Evolutionary conservation across 1,140 invertebrate species (phyloP).

Genomic region (Berghia stephanieae): DNA sequence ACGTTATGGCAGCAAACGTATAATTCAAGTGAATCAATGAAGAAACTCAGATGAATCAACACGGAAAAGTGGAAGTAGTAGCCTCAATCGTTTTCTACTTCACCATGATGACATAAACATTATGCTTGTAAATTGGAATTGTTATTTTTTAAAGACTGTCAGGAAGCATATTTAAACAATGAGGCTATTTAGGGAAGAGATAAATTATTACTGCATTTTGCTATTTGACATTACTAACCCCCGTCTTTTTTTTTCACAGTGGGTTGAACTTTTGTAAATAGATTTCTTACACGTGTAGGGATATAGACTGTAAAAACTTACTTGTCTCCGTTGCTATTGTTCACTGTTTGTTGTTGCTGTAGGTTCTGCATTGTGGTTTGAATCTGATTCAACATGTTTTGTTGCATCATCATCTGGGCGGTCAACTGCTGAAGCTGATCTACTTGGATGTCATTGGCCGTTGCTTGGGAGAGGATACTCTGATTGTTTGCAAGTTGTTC

Average conservation of each 20-base stretch:
- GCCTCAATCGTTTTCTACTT: too few relatives aligned
- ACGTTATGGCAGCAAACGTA: background rate
- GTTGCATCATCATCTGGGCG: conserved; percentile 50
- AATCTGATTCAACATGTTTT: too few relatives aligned
- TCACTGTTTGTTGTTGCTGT: conserved; percentile 51
- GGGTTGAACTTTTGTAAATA: background rate
- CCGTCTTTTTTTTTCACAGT: background rate
- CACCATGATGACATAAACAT: too few relatives aligned
- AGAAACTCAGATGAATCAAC: too few relatives aligned
- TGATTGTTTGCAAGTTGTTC: conserved; percentile 53
- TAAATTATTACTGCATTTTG: background rate
- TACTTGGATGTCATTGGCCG: conserved; percentile 23
- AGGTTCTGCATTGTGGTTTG: conserved; percentile 48
- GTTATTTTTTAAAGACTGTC: too few relatives aligned
- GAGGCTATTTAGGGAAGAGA: background rate
- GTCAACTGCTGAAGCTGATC: conserved; percentile 47
- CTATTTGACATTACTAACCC: background rate
- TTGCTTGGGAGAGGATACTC: conserved; percentile 38
- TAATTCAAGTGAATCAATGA: background rate
- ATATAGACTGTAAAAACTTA: too few relatives aligned
- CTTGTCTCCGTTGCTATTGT: conserved; percentile 32
- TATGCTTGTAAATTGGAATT: too few relatives aligned
- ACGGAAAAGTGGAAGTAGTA: too few relatives aligned
- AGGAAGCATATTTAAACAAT: too few relatives aligned
- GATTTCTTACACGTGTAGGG: too few relatives aligned